Evolutionary conservation across 2,113 vertebrate genomes (phyloP).

Genomic region (Heptranchias perlo): DNA sequence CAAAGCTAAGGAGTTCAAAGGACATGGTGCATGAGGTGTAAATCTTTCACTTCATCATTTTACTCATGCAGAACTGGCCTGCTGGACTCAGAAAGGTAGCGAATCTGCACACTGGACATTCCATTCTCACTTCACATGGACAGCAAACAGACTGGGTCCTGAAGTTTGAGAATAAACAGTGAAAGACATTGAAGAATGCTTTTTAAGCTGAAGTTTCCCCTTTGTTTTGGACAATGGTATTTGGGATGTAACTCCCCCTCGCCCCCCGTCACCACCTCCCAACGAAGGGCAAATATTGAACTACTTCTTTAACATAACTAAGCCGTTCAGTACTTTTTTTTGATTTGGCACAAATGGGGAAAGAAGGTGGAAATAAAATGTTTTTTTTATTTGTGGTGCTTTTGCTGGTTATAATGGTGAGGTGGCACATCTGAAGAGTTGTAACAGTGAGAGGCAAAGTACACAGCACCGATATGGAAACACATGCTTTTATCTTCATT

Average conservation of each 20-base stretch:
- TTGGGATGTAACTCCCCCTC: background rate
- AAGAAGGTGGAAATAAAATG: background rate
- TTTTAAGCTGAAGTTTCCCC: background rate
- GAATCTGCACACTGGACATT: background rate
- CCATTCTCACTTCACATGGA: background rate
- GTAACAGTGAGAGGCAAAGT: background rate
- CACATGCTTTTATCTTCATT: background rate
- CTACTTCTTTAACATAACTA: background rate
- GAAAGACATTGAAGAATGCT: background rate
- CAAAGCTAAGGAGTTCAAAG: slow-evolving; percentile 34
- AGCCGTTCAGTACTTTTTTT: background rate
- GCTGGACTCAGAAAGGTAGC: background rate
- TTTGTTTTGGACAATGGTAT: background rate
- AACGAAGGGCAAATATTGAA: background rate
- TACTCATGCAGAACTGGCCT: background rate
- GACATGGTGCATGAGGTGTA: slow-evolving; percentile 23
- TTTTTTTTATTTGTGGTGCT: background rate
- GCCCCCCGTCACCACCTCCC: background rate
- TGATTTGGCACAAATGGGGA: background rate
- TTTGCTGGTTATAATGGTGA: background rate
- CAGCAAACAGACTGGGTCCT: background rate
- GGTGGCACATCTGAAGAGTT: background rate
- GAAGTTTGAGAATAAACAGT: slow-evolving; percentile 23
- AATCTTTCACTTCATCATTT: slow-evolving; percentile 34
- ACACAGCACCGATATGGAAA: background rate